A percentile compares a stretch with the other conserved stretches of the same genome.
These are phyloP conservation scores for Cotesia chilonis DNA, from an alignment of 1,140 invertebrate species.

Conservation along the genomic window DNA sequence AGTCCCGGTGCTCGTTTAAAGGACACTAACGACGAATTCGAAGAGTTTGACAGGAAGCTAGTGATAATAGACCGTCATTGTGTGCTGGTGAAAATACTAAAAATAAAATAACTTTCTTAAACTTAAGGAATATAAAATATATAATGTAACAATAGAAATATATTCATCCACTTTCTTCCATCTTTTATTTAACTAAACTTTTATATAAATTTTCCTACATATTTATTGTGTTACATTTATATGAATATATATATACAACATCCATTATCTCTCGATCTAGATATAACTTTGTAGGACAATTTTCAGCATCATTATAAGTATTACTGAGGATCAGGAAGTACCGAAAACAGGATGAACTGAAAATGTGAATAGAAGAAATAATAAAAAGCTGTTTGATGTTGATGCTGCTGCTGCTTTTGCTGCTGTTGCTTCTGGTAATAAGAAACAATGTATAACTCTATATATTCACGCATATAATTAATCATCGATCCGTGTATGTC, in stretches of 20 bases:
- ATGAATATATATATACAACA: no score
- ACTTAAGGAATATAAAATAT: neutral
- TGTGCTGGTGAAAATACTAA: constrained; percentile 11
- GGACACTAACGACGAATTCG: constrained; percentile 38
- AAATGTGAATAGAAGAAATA: neutral
- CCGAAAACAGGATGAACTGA: neutral
- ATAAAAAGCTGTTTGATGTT: constrained; percentile 4
- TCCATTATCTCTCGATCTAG: no score
- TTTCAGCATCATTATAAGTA: neutral
- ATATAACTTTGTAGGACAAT: neutral
- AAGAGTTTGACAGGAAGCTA: constrained; percentile 35
- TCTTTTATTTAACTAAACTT: constrained; percentile 6
- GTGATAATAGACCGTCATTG: constrained; percentile 36
- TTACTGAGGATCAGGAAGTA: neutral
- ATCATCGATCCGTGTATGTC: constrained; percentile 29
- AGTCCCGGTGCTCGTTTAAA: constrained; percentile 34
- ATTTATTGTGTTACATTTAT: no score
- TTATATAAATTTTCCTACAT: neutral
- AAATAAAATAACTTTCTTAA: constrained; percentile 11
- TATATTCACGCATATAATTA: constrained; percentile 27
- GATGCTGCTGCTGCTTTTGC: no score
- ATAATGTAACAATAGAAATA: constrained; percentile 6
- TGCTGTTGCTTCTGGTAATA: neutral
- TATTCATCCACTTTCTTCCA: constrained; percentile 1
- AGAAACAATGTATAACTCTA: constrained; percentile 9